These are phyloP conservation scores for Rhinopithecus roxellana DNA, from an alignment of 2,113 vertebrate genomes.

Conservation along the genomic window DNA sequence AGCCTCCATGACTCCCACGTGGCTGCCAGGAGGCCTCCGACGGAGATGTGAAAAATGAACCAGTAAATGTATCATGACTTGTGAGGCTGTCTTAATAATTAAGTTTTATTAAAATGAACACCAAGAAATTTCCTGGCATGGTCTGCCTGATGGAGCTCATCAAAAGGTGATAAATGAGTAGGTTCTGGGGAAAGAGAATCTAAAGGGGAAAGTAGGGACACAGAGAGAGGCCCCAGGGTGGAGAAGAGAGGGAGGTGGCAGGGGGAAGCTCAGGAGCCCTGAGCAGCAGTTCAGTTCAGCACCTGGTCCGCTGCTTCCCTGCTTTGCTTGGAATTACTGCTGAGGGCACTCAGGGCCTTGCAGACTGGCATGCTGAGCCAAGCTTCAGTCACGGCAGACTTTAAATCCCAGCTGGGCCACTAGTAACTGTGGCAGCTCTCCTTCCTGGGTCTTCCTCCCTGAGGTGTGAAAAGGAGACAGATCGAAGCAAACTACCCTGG, in stretches of 20 bases:
- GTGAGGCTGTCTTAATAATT: conserved; percentile 82
- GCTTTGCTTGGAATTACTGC: neutral
- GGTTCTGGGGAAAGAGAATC: neutral
- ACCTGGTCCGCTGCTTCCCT: neutral
- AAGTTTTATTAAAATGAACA: conserved; percentile 81
- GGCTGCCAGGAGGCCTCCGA: conserved; percentile 69
- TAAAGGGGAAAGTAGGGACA: neutral
- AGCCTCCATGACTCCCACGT: conserved; percentile 13
- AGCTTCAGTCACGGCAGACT: neutral
- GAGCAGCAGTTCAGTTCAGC: neutral
- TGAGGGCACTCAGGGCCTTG: rapidly evolving
- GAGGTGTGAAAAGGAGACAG: neutral
- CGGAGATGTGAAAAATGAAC: conserved; percentile 73
- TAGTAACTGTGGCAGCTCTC: rapidly evolving
- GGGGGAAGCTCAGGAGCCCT: neutral
- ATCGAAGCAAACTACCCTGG: neutral
- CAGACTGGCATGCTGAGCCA: rapidly evolving
- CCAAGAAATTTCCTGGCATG: conserved; percentile 77
- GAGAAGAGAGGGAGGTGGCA: no score
- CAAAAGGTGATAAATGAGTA: conserved; percentile 58
- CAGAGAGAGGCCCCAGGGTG: neutral
- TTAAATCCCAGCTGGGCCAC: neutral
- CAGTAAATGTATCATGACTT: conserved; percentile 81
- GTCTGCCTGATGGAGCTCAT: conserved; percentile 75
- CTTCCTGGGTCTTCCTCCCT: neutral